Evolutionary conservation across 2,113 vertebrate genomes (phyloP).

Genomic region (Crypturellus undulatus): DNA sequence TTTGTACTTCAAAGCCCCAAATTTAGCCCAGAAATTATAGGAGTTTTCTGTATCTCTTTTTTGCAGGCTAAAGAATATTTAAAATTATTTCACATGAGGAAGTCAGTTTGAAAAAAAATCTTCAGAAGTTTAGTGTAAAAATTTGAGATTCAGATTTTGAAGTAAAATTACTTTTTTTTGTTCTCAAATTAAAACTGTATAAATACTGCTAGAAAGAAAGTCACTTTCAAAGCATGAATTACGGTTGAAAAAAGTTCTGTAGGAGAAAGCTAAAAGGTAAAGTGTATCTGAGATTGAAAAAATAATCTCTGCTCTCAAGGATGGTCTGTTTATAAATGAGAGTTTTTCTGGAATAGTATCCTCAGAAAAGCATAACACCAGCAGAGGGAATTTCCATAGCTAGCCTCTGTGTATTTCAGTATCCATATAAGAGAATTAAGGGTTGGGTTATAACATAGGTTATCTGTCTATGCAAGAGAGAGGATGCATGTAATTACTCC

Average conservation of each 20-base stretch:
- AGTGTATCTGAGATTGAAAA: not conserved
- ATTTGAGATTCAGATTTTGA: not conserved
- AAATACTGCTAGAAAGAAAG: not conserved
- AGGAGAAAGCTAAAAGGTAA: not conserved
- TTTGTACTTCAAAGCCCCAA: too few relatives aligned
- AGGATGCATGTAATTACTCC: rapidly evolving
- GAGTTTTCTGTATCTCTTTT: too few relatives aligned
- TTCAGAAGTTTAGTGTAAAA: not conserved
- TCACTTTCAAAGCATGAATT: not conserved
- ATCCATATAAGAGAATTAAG: not conserved
- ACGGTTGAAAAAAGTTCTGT: not conserved
- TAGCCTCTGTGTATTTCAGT: rapidly evolving
- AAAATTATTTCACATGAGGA: not conserved
- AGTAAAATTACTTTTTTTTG: not conserved
- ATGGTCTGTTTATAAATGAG: not conserved
- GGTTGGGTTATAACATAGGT: rapidly evolving
- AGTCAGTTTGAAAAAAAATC: not conserved
- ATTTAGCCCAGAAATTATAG: too few relatives aligned
- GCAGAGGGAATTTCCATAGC: too few relatives aligned
- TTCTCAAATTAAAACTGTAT: not conserved
- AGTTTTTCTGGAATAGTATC: not conserved
- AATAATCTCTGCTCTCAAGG: not conserved
- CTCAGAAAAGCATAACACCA: not conserved
- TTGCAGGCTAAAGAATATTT: not conserved
- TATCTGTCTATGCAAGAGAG: not conserved